Percentiles rank a stretch among this genome's conserved stretches.
These are phyloP conservation scores for Drosophila mercatorum DNA, from an alignment of 2,888 invertebrate species.

Conservation along the genomic window DNA sequence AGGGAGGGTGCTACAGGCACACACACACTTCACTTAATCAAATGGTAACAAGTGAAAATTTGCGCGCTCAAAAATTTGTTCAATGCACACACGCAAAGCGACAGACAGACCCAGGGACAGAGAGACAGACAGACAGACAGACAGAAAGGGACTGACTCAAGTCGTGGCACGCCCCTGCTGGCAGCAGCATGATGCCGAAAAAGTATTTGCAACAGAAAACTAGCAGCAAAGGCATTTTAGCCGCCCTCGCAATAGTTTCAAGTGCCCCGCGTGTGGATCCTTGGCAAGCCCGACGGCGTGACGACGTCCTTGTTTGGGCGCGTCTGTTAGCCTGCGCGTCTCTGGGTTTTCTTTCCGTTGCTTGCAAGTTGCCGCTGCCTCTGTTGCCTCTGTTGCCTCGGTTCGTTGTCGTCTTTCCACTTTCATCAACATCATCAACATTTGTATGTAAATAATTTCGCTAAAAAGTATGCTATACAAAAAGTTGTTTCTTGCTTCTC, in stretches of 20 bases:
- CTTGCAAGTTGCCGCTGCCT: conserved; percentile 21
- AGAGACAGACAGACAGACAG: conserved; percentile 5
- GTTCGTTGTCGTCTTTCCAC: conserved; percentile 49
- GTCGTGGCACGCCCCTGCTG: conserved; percentile 4
- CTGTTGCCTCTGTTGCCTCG: conserved; percentile 15
- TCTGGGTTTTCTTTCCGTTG: conserved; percentile 15
- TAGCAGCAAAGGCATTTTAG: conserved; percentile 55
- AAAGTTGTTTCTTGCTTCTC: conserved; percentile 53
- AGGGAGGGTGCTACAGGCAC: neutral
- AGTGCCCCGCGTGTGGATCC: conserved; percentile 51
- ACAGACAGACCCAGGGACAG: neutral
- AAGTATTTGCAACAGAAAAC: conserved; percentile 54
- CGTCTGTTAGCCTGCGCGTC: conserved; percentile 25
- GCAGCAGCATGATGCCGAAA: conserved; percentile 30
- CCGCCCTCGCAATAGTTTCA: conserved; percentile 57
- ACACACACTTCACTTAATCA: conserved; percentile 61
- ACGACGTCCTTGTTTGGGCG: conserved; percentile 53
- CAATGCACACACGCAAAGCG: conserved; percentile 45
- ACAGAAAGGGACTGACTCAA: conserved; percentile 18
- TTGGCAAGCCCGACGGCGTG: conserved; percentile 43
- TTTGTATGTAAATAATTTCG: conserved; percentile 67
- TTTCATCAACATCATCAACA: conserved; percentile 66
- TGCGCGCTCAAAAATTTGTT: conserved; percentile 54
- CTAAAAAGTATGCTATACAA: conserved; percentile 63
- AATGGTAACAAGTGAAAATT: conserved; percentile 59